phyloP scores from a whole-genome alignment of 2,888 invertebrate genomes.

The Thymelicus lineola region DNA sequence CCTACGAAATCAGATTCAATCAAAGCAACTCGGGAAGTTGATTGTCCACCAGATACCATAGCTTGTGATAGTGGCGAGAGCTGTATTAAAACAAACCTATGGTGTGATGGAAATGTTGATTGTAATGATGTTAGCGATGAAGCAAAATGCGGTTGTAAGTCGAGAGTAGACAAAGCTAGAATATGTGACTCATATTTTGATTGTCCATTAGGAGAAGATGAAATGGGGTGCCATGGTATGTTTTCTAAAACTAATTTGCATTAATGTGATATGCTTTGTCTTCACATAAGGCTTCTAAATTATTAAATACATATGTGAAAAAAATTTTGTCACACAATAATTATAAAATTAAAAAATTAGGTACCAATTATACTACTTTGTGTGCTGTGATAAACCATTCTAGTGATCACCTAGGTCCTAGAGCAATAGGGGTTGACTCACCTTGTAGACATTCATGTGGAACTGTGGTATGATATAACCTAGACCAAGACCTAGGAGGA shows the following conservation, averaged over 20 bases:
- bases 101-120: conserved; percentile 91
- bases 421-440: no score
- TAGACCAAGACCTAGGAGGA: no score
- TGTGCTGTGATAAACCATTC: no score
- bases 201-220: conserved; percentile 93
- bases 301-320: no score
- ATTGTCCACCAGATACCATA: conserved; percentile 61
- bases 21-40: conserved; percentile 53
- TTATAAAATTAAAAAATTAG: no score
- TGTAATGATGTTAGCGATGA: conserved; percentile 93
- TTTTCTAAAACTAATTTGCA: not conserved
- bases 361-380: no score
- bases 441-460: no score
- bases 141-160: conserved; percentile 88
- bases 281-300: no score
- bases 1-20: conserved; percentile 48
- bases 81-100: conserved; percentile 84
- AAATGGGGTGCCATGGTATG: conserved; percentile 91
- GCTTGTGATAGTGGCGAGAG: conserved; percentile 63
- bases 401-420: no score
- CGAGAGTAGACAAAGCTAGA: conserved; percentile 87
- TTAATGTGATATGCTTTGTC: no score
- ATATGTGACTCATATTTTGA: conserved; percentile 93
- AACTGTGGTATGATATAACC: no score
- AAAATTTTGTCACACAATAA: no score